Evolutionary conservation across 1,140 invertebrate species (phyloP), one percentile per base, ranked within the genome.

Genomic region (Drosophila punjabiensis): DNA sequence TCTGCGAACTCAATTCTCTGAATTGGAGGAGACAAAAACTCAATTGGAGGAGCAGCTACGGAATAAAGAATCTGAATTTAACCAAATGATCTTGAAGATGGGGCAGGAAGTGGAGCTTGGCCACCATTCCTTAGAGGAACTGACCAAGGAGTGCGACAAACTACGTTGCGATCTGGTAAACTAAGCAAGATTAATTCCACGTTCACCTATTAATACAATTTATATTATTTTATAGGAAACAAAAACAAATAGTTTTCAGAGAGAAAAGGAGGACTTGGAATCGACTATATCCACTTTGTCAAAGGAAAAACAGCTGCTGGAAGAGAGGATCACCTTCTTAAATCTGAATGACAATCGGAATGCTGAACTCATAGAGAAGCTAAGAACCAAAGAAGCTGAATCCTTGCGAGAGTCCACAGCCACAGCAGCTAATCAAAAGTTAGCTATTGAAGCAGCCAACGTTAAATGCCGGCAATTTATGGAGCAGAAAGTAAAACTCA

Each of bases 91-190:
- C 11, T 20, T 3, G 5, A 56, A 70, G 24, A 10, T 67, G 10
- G 16, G 8, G 3, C n/a, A 14, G 0, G 16, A 64, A 24, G n/a
- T 50, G 32, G 7, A 52, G 5, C 13, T 24, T 3, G 16, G 14
- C 4, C 56, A n/a, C 9, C 28, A 16, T 3, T 11, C 11, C 5
- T 4, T 39, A 4, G n/a, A 2, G 1, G 33, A 60, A 39, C 32
- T 39, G 5, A 43, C 53, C 13, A 47, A 66, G 5, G 68, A 89
- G 37, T 59, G 68, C 11, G 48, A 68, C 3, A 56, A 58, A 9
- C 14, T 82, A 5, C 64, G 69, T 1, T 53, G 47, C 2, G 13
- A 47, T 10, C 24, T 82, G 59, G 84, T 87, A 55, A 52, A 63
- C 24, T 48, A 18, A 11, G 20, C 9, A 10, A 7, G 4, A 18